A percentile compares a stretch with the other conserved stretches of the same genome.
Evolutionary conservation across 2,888 invertebrate genomes (phyloP).

Genomic region (Megamerina dolium): DNA sequence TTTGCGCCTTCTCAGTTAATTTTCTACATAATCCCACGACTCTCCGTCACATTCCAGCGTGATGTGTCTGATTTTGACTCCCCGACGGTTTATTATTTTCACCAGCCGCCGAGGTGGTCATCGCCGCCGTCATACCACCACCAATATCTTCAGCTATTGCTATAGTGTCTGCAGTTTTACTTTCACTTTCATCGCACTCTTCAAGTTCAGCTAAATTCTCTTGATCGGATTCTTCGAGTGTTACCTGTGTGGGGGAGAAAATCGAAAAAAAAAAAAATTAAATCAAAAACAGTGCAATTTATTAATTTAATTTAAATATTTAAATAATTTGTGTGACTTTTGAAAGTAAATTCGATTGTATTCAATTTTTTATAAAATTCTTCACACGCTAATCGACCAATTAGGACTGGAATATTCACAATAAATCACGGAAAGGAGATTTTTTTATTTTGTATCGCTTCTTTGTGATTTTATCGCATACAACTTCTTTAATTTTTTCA

Average conservation of each 20-base stretch:
- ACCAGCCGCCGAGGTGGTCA: constrained; percentile 19
- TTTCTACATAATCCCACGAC: constrained; percentile 84
- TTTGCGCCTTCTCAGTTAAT: constrained; percentile 83
- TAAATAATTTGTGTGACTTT: not conserved
- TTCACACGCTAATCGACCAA: too few species aligned
- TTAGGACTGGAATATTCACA: too few species aligned
- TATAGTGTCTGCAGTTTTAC: constrained; percentile 33
- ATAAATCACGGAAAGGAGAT: too few species aligned
- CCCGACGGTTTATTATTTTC: constrained; percentile 46
- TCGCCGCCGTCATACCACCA: constrained; percentile 19
- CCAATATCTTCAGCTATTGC: constrained; percentile 14
- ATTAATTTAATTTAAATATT: not conserved
- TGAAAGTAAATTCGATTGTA: too few species aligned
- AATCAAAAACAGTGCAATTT: not conserved
- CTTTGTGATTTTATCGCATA: too few species aligned
- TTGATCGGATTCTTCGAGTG: constrained; percentile 67
- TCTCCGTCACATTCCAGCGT: constrained; percentile 87
- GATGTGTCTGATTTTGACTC: constrained; percentile 54
- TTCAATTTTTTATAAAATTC: too few species aligned
- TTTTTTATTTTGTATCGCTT: too few species aligned
- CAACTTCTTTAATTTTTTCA: too few species aligned
- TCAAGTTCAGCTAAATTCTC: constrained; percentile 59
- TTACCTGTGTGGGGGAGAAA: constrained; percentile 58
- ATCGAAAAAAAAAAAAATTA: constrained; percentile 1
- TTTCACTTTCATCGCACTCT: constrained; percentile 51